Evolutionary conservation across 2,888 invertebrate genomes (phyloP).

Genomic region (Candidula unifasciata): DNA sequence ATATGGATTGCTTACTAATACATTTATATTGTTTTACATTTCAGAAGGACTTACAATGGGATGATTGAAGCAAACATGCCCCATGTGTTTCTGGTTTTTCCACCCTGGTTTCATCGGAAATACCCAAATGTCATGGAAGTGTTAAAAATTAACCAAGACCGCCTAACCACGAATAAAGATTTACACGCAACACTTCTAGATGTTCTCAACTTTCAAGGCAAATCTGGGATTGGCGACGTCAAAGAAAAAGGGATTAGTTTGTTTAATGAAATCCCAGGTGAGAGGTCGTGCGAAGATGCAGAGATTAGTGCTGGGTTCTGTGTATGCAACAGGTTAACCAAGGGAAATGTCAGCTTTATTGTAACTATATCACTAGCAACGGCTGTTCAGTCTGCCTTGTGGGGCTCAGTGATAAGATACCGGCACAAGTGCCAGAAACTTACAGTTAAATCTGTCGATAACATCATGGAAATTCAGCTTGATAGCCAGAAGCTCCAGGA

Average conservation of each 20-base stretch:
- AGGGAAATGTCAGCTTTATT: background rate
- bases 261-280: constrained; percentile 80
- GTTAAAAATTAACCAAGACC: constrained; percentile 82
- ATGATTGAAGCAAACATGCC: constrained; percentile 93
- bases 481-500: no score
- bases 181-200: constrained; percentile 88
- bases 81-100: constrained; percentile 88
- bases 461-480: no score
- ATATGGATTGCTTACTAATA: background rate
- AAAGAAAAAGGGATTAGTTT: constrained; percentile 71
- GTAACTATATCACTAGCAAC: background rate
- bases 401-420: no score
- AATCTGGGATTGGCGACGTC: constrained; percentile 36
- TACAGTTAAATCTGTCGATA: no score
- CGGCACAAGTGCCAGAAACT: no score
- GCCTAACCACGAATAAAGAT: constrained; percentile 91
- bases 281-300: constrained; percentile 90
- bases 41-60: constrained; percentile 79
- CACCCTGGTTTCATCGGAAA: constrained; percentile 58
- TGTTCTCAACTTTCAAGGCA: constrained; percentile 80
- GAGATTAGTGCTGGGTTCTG: constrained; percentile 97
- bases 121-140: constrained; percentile 83
- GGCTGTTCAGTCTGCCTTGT: background rate
- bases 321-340: constrained; percentile 82
- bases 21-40: background rate